phyloP scores from a whole-genome alignment of 2,888 invertebrate genomes.

The Myathropa florea region DNA sequence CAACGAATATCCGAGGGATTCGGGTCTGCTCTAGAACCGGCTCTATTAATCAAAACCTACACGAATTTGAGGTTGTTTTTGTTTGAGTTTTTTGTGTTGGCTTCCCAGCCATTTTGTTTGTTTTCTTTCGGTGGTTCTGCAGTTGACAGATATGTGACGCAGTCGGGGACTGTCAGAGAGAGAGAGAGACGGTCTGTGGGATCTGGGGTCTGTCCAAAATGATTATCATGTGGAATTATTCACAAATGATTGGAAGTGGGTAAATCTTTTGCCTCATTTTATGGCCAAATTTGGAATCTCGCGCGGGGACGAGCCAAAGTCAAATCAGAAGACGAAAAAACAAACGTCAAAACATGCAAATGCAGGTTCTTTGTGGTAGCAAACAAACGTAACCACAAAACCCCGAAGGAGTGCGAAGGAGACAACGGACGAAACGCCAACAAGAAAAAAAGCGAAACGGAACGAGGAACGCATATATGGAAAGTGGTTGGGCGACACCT shows the following conservation, averaged over 20 bases:
- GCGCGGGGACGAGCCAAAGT: neutral
- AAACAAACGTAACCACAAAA: conserved; percentile 5
- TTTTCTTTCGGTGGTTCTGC: conserved; percentile 38
- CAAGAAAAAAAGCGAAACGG: conserved; percentile 3
- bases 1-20: conserved; percentile 22
- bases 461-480: conserved; percentile 49
- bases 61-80: conserved; percentile 15
- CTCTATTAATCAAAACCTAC: conserved; percentile 68
- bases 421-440: neutral
- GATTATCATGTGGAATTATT: conserved; percentile 37
- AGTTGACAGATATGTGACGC: conserved; percentile 46
- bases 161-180: neutral
- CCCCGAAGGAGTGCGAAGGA: neutral
- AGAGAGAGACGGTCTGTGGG: neutral
- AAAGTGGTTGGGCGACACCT: conserved; percentile 48
- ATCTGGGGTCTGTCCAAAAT: neutral
- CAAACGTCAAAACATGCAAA: conserved; percentile 56
- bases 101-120: conserved; percentile 12
- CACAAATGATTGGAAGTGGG: conserved; percentile 18
- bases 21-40: conserved; percentile 38
- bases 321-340: neutral
- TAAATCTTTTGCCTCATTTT: conserved; percentile 9
- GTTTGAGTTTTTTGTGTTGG: neutral
- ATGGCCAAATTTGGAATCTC: conserved; percentile 60
- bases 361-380: conserved; percentile 51